Evolutionary conservation across 2,797 vertebrate species (phyloP).

Genomic region (Falco columbarius): DNA sequence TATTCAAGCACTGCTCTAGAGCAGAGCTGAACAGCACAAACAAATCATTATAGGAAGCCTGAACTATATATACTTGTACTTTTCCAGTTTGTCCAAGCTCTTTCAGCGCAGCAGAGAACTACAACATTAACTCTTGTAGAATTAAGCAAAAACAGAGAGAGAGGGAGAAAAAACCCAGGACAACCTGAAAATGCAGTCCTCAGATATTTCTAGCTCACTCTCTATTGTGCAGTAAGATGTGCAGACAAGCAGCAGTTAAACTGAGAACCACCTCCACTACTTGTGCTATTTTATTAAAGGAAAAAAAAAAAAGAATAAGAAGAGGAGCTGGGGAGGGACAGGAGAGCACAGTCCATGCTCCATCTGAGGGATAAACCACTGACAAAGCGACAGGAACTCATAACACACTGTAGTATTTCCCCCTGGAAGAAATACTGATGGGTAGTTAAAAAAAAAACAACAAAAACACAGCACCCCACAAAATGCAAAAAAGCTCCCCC

Average conservation of each 20-base stretch:
- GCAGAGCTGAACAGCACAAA: not conserved
- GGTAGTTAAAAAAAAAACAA: not conserved
- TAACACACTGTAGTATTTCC: not conserved
- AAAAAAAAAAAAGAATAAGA: not conserved
- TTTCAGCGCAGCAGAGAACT: not conserved
- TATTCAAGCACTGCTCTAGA: not conserved
- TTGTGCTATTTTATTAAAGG: not conserved
- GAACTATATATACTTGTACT: not conserved
- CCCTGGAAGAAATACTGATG: not conserved
- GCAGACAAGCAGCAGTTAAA: not conserved
- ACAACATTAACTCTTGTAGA: not conserved
- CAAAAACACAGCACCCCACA: fast-evolving
- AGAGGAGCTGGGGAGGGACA: not conserved
- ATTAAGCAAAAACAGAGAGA: not conserved
- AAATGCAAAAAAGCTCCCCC: not conserved
- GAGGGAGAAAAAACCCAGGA: not conserved
- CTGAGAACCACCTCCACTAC: not conserved
- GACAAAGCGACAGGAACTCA: not conserved
- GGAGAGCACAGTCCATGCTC: not conserved
- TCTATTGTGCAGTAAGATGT: not conserved
- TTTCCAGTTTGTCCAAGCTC: not conserved
- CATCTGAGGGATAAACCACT: not conserved
- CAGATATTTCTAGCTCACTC: not conserved
- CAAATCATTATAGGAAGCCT: not conserved
- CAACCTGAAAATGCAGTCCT: not conserved